A percentile compares a stretch with the other conserved stretches of the same genome.
These are phyloP conservation scores for Drosophila algonquin DNA, from an alignment of 2,888 invertebrate species.

Conservation along the genomic window DNA sequence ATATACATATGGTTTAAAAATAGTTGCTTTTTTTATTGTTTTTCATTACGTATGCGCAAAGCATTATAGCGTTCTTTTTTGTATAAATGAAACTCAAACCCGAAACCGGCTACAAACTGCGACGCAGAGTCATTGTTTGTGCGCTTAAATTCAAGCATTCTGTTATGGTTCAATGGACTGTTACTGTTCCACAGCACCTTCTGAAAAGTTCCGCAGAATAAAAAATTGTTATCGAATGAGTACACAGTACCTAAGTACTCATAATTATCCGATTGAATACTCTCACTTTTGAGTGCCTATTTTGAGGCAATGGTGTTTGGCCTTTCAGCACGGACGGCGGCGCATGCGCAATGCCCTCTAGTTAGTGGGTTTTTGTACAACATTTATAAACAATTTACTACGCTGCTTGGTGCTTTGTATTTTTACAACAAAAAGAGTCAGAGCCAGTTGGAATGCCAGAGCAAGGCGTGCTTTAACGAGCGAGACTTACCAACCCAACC, in stretches of 20 bases:
- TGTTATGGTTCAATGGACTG: conserved; percentile 52
- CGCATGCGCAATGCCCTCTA: conserved; percentile 42
- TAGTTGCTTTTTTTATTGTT: conserved; percentile 23
- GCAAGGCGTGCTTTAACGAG: conserved; percentile 66
- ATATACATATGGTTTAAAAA: conserved; percentile 3
- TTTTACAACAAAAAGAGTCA: conserved; percentile 19
- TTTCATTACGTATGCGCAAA: conserved; percentile 24
- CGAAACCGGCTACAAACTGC: conserved; percentile 35
- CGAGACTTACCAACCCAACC: conserved; percentile 28
- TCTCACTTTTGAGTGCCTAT: conserved; percentile 14
- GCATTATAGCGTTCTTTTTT: conserved; percentile 1
- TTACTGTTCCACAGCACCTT: conserved; percentile 6
- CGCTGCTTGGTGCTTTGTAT: conserved; percentile 5
- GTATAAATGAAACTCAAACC: background rate
- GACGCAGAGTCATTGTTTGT: conserved; percentile 27
- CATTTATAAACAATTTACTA: conserved; percentile 33
- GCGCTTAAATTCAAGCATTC: conserved; percentile 32
- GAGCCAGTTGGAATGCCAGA: conserved; percentile 58
- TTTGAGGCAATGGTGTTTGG: conserved; percentile 6
- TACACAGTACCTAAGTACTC: conserved; percentile 1
- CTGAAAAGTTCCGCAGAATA: conserved; percentile 17
- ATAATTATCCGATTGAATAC: conserved; percentile 1
- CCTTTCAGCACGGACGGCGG: conserved; percentile 19
- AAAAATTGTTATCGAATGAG: conserved; percentile 6
- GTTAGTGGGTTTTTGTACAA: conserved; percentile 13